Evolutionary conservation across 1,140 invertebrate species (phyloP).

Genomic region (Idris sp.): DNA sequence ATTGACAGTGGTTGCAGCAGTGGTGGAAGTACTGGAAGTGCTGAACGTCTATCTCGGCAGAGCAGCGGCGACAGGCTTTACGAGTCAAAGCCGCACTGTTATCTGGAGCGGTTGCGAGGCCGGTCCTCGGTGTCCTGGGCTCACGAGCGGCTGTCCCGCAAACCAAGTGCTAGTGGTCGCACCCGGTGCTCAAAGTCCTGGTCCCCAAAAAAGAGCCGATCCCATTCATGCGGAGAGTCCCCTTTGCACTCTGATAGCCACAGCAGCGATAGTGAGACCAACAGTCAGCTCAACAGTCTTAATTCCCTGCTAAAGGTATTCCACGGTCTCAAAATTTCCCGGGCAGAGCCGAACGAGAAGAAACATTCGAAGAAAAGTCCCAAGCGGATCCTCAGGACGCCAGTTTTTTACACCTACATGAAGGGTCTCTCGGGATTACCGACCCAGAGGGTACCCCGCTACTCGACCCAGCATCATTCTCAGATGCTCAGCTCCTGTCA

Average conservation of each 20-base stretch:
- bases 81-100: conserved; percentile 59
- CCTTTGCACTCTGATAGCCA: conserved; percentile 69
- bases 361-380: conserved; percentile 79
- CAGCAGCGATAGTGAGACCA: conserved; percentile 79
- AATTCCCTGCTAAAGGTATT: conserved; percentile 84
- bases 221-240: conserved; percentile 54
- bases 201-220: conserved; percentile 64
- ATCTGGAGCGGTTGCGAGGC: conserved; percentile 61
- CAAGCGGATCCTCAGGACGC: conserved; percentile 84
- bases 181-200: conserved; percentile 70
- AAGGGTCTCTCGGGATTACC: conserved; percentile 87
- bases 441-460: conserved; percentile 85
- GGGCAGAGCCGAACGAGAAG: conserved; percentile 74
- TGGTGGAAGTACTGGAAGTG: conserved; percentile 69
- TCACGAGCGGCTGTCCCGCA: conserved; percentile 64
- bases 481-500: conserved; percentile 65
- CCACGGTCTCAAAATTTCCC: conserved; percentile 82
- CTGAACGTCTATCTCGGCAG: conserved; percentile 65
- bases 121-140: conserved; percentile 58
- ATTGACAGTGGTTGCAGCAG: conserved; percentile 75
- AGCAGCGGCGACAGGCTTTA: conserved; percentile 66
- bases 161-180: conserved; percentile 51
- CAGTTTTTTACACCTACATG: conserved; percentile 87
- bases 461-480: conserved; percentile 64
- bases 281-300: conserved; percentile 80